Evolutionary conservation across 2,113 vertebrate species (phyloP), one percentile per base, ranked within the genome.

Genomic region (Entomyzon cyanotis): DNA sequence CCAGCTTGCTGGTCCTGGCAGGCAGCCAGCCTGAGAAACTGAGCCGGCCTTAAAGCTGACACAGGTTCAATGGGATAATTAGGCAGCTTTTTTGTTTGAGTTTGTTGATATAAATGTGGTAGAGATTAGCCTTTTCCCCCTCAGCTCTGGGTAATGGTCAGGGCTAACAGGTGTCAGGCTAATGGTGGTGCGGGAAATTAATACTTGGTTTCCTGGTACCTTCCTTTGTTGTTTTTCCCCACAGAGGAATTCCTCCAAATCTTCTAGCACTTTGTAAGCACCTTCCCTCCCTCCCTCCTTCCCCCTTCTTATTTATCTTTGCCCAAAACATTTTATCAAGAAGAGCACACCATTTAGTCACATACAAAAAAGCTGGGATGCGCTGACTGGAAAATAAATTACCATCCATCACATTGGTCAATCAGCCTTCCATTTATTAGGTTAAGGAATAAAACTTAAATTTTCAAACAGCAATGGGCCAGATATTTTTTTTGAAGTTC

Each of bases 41-140:
- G 93, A 97, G 91, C 98, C 23, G 77, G 85, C 97, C 96, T 94
- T 97, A 97, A 92, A 96, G 97, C 96, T 98, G 98, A 98, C 97
- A 96, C 91, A 95, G 98, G 97, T 98, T 98, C 98, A 97, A 97
- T 97, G 98, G 99, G 98, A 99, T 99, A 99, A 99, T 99, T 99
- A 99, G 98, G 98, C 98, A 98, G 98, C 98, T 98, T 98, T 98
- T 99, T 99, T 98, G 98, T 98, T 98, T 87, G 88, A 97, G 98
- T 98, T 98, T 99, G 99, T 99, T 99, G 99, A 99, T 99, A 98
- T 98, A 99, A 99, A 99, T 99, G 99, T 99, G 99, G 98, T 98
- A 94, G 93, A 96, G 98, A 98, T 99, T 99, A 99, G 98, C 98
- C 98, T 98, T 98, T 98, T 96, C 97, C 97, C 97, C 98, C 97